Evolutionary conservation across 2,113 vertebrate genomes (phyloP).

Genomic region (Lepus europaeus): DNA sequence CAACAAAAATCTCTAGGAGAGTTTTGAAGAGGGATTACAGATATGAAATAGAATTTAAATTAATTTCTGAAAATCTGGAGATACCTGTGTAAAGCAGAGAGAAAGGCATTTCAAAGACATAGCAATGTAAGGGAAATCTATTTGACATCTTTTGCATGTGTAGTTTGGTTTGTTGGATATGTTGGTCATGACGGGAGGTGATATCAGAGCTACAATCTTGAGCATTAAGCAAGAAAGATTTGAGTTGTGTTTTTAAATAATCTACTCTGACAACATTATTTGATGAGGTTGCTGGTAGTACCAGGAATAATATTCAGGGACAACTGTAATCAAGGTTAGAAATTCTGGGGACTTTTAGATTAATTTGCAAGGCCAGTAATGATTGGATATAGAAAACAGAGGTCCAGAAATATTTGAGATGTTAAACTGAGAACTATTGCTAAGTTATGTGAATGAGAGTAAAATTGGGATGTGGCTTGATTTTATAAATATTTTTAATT

Average conservation of each 20-base stretch:
- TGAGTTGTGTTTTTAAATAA: not conserved
- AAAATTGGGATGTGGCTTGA: not conserved
- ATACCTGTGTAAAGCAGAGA: not conserved
- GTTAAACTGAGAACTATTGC: not conserved
- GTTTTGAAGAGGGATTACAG: conserved; percentile 45
- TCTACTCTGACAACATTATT: not conserved
- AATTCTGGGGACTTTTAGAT: not conserved
- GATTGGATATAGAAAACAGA: not conserved
- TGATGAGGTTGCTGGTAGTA: not conserved
- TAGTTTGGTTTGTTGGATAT: rapidly evolving
- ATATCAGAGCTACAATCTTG: not conserved
- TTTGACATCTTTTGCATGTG: not conserved
- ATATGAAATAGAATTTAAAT: conserved; percentile 52
- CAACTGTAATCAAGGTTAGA: not conserved
- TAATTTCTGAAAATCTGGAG: conserved; percentile 27
- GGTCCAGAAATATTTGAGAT: not conserved
- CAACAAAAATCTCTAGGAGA: conserved; percentile 32
- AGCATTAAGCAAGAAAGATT: not conserved
- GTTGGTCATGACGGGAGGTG: not conserved
- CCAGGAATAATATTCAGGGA: not conserved
- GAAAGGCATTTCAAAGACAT: not conserved
- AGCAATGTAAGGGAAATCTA: not conserved
- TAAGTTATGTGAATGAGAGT: not conserved
- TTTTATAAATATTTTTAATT: not conserved
- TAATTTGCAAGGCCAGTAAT: not conserved